A percentile compares a stretch with the other conserved stretches of the same genome.
Evolutionary conservation across 2,888 invertebrate species (phyloP).

Genomic region (Ormyrus thymus): DNA sequence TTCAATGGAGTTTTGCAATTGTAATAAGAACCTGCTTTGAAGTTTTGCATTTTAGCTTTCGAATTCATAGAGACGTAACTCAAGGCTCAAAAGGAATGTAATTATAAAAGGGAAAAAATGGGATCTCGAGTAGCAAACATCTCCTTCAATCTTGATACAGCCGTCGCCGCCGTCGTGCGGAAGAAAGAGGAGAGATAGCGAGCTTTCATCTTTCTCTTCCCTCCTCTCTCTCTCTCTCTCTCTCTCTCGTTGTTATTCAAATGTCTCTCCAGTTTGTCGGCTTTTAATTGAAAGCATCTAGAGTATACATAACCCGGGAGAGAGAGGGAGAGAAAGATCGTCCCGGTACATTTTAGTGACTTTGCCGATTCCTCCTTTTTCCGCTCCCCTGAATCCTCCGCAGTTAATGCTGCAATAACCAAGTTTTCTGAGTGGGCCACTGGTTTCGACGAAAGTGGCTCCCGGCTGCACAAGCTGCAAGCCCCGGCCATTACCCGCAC

Average conservation of each 20-base stretch:
- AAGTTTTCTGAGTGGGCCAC: neutral
- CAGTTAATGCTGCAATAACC: neutral
- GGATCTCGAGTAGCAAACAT: no score
- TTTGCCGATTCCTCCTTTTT: constrained; percentile 12
- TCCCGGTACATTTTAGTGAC: constrained; percentile 19
- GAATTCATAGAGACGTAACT: no score
- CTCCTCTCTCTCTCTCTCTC: neutral
- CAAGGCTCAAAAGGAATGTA: no score
- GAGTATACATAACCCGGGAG: constrained; percentile 14
- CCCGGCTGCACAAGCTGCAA: neutral
- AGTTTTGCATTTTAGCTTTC: no score
- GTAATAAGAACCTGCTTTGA: no score
- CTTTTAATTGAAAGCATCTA: constrained; percentile 49
- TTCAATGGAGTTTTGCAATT: no score
- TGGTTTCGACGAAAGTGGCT: neutral
- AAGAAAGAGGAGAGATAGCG: no score
- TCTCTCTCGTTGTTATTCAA: constrained; percentile 34
- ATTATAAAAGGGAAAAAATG: no score
- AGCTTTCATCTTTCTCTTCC: neutral
- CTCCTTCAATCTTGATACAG: no score
- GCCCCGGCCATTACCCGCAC: no score
- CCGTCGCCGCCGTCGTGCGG: no score
- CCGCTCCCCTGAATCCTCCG: neutral
- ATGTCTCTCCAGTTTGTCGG: constrained; percentile 39
- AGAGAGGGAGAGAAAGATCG: neutral